Conservation (phyloP, 2,797 vertebrate genomes). For the Silurus lanzhouensis region DNA sequence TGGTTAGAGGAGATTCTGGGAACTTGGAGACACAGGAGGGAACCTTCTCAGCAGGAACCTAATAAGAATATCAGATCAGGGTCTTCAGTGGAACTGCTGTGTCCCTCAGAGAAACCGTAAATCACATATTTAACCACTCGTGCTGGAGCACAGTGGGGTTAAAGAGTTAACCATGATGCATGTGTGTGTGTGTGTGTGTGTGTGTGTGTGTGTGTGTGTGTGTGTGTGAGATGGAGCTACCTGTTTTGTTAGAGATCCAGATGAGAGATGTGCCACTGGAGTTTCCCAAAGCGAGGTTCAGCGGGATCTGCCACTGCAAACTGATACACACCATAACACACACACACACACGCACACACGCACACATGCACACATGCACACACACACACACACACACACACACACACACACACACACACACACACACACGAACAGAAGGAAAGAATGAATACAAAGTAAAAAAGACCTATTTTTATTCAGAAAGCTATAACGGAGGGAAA, state of each 20-base stretch:
- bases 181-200: conserved; percentile 25
- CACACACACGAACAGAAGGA: background rate
- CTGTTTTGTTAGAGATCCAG: conserved; percentile 97
- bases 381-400: background rate
- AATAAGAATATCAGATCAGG: background rate
- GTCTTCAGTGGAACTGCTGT: background rate
- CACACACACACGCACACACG: background rate
- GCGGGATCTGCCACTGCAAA: conserved; percentile 92
- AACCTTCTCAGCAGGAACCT: conserved; percentile 1
- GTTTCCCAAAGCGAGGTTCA: conserved; percentile 93
- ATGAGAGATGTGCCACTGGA: conserved; percentile 84
- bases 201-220: conserved; percentile 33
- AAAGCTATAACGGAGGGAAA: background rate
- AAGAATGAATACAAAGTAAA: background rate
- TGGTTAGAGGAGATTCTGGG: background rate
- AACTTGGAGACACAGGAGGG: background rate
- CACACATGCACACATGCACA: background rate
- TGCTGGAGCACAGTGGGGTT: background rate
- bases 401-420: conserved; percentile 4
- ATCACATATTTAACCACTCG: background rate
- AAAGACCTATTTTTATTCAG: background rate
- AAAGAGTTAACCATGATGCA: background rate
- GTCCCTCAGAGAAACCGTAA: background rate
- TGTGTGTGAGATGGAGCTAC: conserved; percentile 67
- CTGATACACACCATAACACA: conserved; percentile 64